phyloP scores from a whole-genome alignment of 1,140 invertebrate genomes.

The Phthorimaea operculella region DNA sequence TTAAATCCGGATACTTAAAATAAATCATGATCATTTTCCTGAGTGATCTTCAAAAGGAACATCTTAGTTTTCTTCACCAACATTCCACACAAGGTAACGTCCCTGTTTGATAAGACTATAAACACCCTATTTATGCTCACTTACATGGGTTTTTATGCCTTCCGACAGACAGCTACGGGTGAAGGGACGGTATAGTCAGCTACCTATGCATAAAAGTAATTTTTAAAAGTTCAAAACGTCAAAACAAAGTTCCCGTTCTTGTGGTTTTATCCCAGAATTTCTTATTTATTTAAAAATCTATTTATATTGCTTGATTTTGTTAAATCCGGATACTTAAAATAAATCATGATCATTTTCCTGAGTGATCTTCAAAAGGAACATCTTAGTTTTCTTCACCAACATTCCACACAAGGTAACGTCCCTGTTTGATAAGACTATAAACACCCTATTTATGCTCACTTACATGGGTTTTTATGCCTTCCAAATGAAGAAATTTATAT shows the following conservation, averaged over 20 bases:
- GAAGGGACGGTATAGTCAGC: too few species aligned
- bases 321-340: neutral
- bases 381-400: slow-evolving; percentile 5
- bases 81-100: slow-evolving; percentile 11
- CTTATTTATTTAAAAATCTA: neutral
- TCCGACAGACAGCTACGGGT: too few species aligned
- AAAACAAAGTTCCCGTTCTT: too few species aligned
- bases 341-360: slow-evolving; percentile 11
- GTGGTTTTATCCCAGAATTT: too few species aligned
- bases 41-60: slow-evolving; percentile 12
- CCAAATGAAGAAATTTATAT: neutral
- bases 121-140: too few species aligned
- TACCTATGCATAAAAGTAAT: too few species aligned
- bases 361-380: slow-evolving; percentile 13
- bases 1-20: neutral
- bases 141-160: too few species aligned
- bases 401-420: slow-evolving; percentile 10
- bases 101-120: too few species aligned
- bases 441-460: too few species aligned
- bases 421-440: too few species aligned
- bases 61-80: slow-evolving; percentile 6
- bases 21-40: slow-evolving; percentile 10
- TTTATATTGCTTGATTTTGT: neutral
- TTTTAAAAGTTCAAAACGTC: too few species aligned
- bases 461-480: too few species aligned